Percentiles rank a stretch among this genome's conserved stretches.
Evolutionary conservation across 1,140 invertebrate genomes (phyloP).

Genomic region (Pectinophora gossypiella): DNA sequence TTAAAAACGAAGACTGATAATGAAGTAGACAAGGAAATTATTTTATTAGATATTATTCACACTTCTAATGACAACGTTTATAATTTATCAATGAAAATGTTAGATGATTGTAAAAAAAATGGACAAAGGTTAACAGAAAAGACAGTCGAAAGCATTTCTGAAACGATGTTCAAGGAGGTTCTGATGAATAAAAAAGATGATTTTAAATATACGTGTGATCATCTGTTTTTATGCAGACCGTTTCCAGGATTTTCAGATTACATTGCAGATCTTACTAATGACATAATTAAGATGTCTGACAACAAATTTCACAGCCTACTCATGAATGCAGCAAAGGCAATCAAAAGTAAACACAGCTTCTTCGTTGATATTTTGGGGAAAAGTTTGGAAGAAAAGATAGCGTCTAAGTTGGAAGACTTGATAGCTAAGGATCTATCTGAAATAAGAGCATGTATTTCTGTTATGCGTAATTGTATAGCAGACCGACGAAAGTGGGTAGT

Average conservation of each 20-base stretch:
- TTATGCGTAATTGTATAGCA: background rate
- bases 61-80: no score
- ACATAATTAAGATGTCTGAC: constrained; percentile 13
- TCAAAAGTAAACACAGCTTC: background rate
- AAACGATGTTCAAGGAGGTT: background rate
- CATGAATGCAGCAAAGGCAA: background rate
- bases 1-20: no score
- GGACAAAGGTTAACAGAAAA: no score
- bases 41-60: no score
- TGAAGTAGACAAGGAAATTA: no score
- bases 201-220: constrained; percentile 9
- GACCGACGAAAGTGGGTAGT: background rate
- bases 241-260: constrained; percentile 17
- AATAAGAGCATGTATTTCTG: background rate
- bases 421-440: background rate
- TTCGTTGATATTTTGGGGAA: background rate
- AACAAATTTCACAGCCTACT: constrained; percentile 1
- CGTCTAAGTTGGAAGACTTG: background rate
- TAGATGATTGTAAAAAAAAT: no score
- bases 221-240: constrained; percentile 10
- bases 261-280: constrained; percentile 4
- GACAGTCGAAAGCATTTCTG: background rate
- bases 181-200: constrained; percentile 3
- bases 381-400: background rate
- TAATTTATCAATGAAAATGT: no score